A percentile compares a stretch with the other conserved stretches of the same genome.
These are phyloP conservation scores for Glossophaga mutica DNA, from an alignment of 2,797 vertebrate genomes.

Conservation along the genomic window DNA sequence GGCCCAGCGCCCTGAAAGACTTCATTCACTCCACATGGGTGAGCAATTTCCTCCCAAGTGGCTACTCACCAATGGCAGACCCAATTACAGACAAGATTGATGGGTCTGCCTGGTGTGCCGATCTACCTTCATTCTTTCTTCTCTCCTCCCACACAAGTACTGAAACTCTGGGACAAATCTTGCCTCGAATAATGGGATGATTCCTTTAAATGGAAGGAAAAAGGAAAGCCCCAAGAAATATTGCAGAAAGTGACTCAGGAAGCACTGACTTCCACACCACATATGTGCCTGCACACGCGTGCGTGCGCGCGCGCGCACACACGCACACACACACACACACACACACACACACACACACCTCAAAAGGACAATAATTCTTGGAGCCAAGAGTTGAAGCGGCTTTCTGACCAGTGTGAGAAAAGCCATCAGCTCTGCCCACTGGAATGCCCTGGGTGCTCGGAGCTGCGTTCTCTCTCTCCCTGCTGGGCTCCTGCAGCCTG, in stretches of 20 bases:
- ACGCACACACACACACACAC: background rate
- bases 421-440: background rate
- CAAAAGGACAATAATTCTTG: background rate
- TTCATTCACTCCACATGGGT: conserved; percentile 52
- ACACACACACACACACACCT: background rate
- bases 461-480: background rate
- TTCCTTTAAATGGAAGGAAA: conserved; percentile 27
- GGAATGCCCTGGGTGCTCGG: background rate
- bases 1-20: conserved; percentile 39
- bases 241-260: conserved; percentile 16
- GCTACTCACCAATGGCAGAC: conserved; percentile 65
- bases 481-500: background rate
- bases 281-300: background rate
- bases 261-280: background rate
- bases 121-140: background rate
- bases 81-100: conserved; percentile 60
- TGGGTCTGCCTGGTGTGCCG: background rate
- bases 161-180: background rate
- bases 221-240: background rate
- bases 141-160: background rate
- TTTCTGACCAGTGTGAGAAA: conserved; percentile 24
- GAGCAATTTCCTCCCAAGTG: conserved; percentile 68
- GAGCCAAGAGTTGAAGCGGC: background rate
- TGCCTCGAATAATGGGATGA: background rate
- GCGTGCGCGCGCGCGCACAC: background rate